phyloP scores from a whole-genome alignment of 2,888 invertebrate genomes.

The Acrocyrtus sp. region DNA sequence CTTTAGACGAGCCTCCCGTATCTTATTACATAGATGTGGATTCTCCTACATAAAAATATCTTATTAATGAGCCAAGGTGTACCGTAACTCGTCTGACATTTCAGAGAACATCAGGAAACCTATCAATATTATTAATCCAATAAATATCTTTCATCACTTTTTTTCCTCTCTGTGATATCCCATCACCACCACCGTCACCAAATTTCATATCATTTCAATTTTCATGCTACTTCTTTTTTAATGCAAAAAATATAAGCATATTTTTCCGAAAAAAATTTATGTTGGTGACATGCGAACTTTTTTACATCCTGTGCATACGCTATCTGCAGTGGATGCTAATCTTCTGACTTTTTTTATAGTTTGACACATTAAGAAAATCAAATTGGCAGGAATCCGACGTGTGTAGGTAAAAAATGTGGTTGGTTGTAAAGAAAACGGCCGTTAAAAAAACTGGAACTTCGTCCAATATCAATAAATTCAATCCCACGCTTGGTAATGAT shows the following conservation, averaged over 20 bases:
- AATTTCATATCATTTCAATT: constrained; percentile 20
- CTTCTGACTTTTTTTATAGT: constrained; percentile 30
- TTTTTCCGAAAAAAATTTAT: too few species aligned
- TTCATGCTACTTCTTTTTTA: too few species aligned
- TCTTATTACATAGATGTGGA: too few species aligned
- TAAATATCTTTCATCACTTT: constrained; percentile 46
- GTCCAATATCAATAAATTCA: constrained; percentile 47
- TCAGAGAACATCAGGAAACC: constrained; percentile 19
- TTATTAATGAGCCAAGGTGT: too few species aligned
- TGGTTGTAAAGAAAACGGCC: constrained; percentile 41
- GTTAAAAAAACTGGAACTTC: constrained; percentile 37
- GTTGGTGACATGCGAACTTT: too few species aligned
- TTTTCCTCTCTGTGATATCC: too few species aligned
- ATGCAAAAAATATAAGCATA: too few species aligned
- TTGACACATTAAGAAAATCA: constrained; percentile 49
- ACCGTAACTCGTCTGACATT: too few species aligned
- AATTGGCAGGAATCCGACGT: constrained; percentile 47
- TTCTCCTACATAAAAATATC: too few species aligned
- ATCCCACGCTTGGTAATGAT: constrained; percentile 47
- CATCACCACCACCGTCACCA: constrained; percentile 25
- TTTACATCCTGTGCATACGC: too few species aligned
- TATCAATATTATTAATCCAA: constrained; percentile 32
- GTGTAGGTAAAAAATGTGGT: constrained; percentile 42
- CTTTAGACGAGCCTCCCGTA: too few species aligned
- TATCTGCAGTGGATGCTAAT: too few species aligned